These are phyloP conservation scores for Cheilosia soror DNA, from an alignment of 2,888 invertebrate genomes.

Conservation along the genomic window DNA sequence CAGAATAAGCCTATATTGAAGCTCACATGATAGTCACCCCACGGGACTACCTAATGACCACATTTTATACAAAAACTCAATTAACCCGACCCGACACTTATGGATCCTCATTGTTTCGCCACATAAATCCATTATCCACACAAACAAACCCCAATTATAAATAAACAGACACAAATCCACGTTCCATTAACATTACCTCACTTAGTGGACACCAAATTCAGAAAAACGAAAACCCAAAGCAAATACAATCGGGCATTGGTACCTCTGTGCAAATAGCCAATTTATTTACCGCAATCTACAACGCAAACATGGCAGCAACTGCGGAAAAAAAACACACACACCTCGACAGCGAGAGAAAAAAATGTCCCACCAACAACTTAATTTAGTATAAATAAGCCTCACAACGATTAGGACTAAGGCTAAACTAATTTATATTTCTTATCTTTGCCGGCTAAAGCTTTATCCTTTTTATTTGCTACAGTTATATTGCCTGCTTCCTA, in stretches of 20 bases:
- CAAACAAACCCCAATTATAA: slow-evolving; percentile 5
- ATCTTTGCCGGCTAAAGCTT: slow-evolving; percentile 26
- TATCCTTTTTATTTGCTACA: slow-evolving; percentile 42
- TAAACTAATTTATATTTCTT: slow-evolving; percentile 45
- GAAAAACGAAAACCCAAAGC: background rate
- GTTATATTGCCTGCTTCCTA: slow-evolving; percentile 2
- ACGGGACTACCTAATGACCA: too few species aligned
- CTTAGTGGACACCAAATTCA: slow-evolving; percentile 2
- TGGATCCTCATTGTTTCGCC: too few species aligned
- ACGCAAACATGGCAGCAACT: slow-evolving; percentile 1
- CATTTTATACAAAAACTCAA: too few species aligned
- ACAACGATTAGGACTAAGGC: slow-evolving; percentile 6
- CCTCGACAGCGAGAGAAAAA: background rate
- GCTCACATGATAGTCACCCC: too few species aligned
- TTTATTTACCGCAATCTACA: slow-evolving; percentile 41
- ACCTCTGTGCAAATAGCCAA: slow-evolving; percentile 35
- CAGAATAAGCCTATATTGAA: too few species aligned
- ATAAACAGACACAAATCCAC: background rate
- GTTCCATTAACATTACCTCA: slow-evolving; percentile 29
- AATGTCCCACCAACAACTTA: slow-evolving; percentile 12
- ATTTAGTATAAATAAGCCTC: slow-evolving; percentile 39
- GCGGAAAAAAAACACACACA: background rate
- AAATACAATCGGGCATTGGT: slow-evolving; percentile 35
- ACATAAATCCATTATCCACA: background rate
- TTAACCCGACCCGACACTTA: too few species aligned